A percentile compares a stretch with the other conserved stretches of the same genome.
These are phyloP conservation scores for Andrena cerasifolii DNA, from an alignment of 1,140 invertebrate species.

Conservation along the genomic window DNA sequence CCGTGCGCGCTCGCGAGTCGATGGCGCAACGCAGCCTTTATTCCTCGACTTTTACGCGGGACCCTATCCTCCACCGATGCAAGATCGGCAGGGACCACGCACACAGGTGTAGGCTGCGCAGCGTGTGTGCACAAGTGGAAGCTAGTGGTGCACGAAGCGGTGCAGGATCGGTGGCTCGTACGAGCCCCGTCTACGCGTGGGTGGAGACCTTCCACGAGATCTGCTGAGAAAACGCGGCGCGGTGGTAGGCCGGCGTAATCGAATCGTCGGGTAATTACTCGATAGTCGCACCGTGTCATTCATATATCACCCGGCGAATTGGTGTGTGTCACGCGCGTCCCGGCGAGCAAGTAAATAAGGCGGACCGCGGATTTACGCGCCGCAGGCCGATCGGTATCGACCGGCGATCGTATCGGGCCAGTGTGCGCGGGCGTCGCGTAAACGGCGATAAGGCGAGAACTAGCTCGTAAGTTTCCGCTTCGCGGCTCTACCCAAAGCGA, in stretches of 20 bases:
- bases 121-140: not conserved
- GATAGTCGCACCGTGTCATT: slow-evolving; percentile 34
- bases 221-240: slow-evolving; percentile 10
- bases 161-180: slow-evolving; percentile 21
- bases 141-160: not conserved
- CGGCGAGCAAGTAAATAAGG: slow-evolving; percentile 35
- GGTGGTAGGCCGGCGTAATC: slow-evolving; percentile 39
- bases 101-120: not conserved
- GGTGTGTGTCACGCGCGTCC: slow-evolving; percentile 34
- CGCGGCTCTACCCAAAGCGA: slow-evolving; percentile 44
- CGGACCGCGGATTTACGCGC: slow-evolving; percentile 18
- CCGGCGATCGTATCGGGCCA: slow-evolving; percentile 51
- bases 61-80: slow-evolving; percentile 32
- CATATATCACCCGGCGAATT: slow-evolving; percentile 47
- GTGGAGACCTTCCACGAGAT: slow-evolving; percentile 54
- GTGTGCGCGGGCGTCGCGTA: slow-evolving; percentile 55
- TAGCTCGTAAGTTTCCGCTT: slow-evolving; percentile 61
- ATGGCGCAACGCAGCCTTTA: slow-evolving; percentile 65
- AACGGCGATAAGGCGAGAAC: slow-evolving; percentile 60
- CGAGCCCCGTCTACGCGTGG: slow-evolving; percentile 49
- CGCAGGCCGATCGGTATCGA: slow-evolving; percentile 49
- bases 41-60: slow-evolving; percentile 47
- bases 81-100: not conserved
- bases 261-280: slow-evolving; percentile 58
- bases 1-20: slow-evolving; percentile 22